These are phyloP conservation scores for Balearica regulorum DNA, from an alignment of 2,797 vertebrate genomes.

Conservation along the genomic window DNA sequence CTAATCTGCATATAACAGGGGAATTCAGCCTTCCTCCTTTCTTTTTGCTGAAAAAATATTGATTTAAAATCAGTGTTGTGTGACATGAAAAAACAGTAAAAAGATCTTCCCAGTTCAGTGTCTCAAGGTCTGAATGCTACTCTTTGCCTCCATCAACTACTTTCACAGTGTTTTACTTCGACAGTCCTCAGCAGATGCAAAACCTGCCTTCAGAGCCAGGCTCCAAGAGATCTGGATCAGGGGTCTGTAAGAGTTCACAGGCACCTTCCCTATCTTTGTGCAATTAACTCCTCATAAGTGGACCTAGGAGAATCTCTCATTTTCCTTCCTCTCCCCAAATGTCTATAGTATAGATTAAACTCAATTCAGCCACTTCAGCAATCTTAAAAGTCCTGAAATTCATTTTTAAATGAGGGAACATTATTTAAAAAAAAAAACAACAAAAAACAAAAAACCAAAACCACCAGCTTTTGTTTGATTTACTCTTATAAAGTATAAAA, in stretches of 20 bases:
- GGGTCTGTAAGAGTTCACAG: neutral
- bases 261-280: neutral
- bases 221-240: neutral
- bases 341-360: neutral
- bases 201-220: neutral
- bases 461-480: neutral
- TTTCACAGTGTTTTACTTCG: neutral
- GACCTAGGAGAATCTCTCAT: neutral
- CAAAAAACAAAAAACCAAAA: too few relatives aligned
- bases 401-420: neutral
- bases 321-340: neutral
- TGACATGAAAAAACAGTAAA: neutral
- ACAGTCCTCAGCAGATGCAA: neutral
- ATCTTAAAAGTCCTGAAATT: neutral
- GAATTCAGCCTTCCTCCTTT: neutral
- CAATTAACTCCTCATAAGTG: neutral
- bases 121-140: neutral
- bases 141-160: neutral
- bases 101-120: neutral
- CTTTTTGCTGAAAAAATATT: neutral
- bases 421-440: too few relatives aligned
- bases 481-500: neutral
- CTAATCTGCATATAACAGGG: neutral
- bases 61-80: neutral
- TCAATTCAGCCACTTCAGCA: neutral